Conservation (phyloP, 2,888 invertebrate genomes). For the Micoletzkya japonica region DNA sequence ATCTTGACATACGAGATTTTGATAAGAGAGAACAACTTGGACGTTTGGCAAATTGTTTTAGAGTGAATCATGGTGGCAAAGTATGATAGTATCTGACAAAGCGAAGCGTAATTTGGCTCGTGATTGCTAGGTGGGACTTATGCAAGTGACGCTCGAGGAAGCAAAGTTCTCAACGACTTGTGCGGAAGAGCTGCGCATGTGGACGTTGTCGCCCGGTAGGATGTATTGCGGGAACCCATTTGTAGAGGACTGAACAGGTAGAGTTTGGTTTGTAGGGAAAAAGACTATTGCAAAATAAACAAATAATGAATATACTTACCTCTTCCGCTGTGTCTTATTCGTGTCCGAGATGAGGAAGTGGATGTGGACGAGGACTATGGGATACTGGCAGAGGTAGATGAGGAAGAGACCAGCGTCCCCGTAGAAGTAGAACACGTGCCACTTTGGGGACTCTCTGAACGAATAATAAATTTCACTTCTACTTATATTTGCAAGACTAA, state of each 20-base stretch:
- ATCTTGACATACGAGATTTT: too few relatives aligned
- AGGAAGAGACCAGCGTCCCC: constrained; percentile 52
- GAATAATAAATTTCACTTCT: not conserved
- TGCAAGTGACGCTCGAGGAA: too few relatives aligned
- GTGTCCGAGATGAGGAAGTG: constrained; percentile 27
- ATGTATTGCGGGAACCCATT: not conserved
- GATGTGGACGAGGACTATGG: constrained; percentile 50
- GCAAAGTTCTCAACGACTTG: too few relatives aligned
- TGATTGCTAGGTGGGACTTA: too few relatives aligned
- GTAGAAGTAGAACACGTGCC: constrained; percentile 44
- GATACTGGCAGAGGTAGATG: constrained; percentile 52
- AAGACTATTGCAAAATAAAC: not conserved
- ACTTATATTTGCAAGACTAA: not conserved
- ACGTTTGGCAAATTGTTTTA: too few relatives aligned
- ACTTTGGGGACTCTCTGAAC: not conserved
- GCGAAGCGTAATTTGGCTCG: too few relatives aligned
- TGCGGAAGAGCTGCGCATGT: too few relatives aligned
- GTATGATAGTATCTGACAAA: too few relatives aligned
- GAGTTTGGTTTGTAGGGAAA: not conserved
- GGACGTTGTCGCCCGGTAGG: too few relatives aligned
- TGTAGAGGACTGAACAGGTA: not conserved
- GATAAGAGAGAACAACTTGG: too few relatives aligned
- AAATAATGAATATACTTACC: not conserved
- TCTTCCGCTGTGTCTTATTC: not conserved
- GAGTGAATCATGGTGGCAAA: too few relatives aligned